Evolutionary conservation across 2,113 vertebrate genomes (phyloP), one percentile per base, ranked within the genome.

Genomic region (Istiophorus platypterus): DNA sequence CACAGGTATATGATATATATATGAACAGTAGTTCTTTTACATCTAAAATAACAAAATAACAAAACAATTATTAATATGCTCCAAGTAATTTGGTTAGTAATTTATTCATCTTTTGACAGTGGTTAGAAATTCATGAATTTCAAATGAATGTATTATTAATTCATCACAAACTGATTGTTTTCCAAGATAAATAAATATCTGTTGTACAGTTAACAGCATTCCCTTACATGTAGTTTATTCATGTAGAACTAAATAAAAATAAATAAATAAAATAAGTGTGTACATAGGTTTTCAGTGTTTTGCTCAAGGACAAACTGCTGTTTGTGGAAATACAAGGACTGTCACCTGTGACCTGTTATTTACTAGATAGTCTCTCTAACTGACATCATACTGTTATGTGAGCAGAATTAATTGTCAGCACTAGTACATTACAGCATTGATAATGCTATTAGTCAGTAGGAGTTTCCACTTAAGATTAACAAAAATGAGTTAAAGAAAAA

Each of bases 281-380:
- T 17, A 10, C 24, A 17, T 64, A 47, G 29, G 17, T 29, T 57
- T 37, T 49, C 3, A 39, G 18, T 52, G 34, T 24, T 66, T 67
- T 69, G 37, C 22, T 74, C 24, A 70, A 76, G 66, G 58, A 49
- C 39, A 63, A 27, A 9, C 27, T 62, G 31, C 14, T 54, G 45
- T 54, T 62, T 34, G 17, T 34, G 20, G 31, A 61, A 13, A 34
- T 59, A 66, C 52, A 31, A 4, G n/a, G 24, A 74, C 56, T 52
- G 22, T 59, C 27, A 68, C 27, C 47, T 63, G 49, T 58, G 58
- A 76, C 27, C 66, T 56, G 37, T 52, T 68, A 70, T 47, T 45
- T 47, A 76, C 31, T 24, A 5, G 37, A 47, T 24, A 41, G 22
- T 67, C 39, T 65, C 66, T 59, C 24, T 15, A 39, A 54, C 67